Conservation (phyloP, 2,113 vertebrate species). For the Rhinopomastus cyanomelas region DNA sequence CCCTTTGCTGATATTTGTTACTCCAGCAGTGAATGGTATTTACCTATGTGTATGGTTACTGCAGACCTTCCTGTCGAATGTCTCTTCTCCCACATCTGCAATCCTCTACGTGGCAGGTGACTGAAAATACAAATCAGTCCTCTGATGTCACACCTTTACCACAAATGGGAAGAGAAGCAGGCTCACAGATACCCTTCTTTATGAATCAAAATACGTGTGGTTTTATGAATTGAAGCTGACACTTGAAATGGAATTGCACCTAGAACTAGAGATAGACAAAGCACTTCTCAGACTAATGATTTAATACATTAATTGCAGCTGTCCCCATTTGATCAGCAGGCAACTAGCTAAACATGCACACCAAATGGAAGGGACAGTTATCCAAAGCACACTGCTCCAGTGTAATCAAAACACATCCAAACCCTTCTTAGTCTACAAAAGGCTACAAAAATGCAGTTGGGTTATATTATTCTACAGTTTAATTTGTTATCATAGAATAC, state of each 20-base stretch:
- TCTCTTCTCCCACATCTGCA: not conserved
- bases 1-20: not conserved
- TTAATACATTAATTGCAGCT: not conserved
- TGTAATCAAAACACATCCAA: not conserved
- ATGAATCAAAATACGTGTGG: slow-evolving; percentile 11
- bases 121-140: not conserved
- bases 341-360: not conserved
- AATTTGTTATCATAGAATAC: not conserved
- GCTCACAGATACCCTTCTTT: not conserved
- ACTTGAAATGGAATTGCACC: not conserved
- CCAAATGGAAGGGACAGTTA: not conserved
- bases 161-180: not conserved
- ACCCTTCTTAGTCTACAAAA: not conserved
- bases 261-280: not conserved
- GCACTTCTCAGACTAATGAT: not conserved
- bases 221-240: slow-evolving; percentile 24
- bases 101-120: not conserved
- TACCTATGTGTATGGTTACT: not conserved
- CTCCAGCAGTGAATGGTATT: not conserved
- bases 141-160: not conserved
- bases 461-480: not conserved
- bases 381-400: not conserved
- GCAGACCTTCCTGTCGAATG: not conserved
- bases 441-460: not conserved
- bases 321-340: not conserved